phyloP scores from a whole-genome alignment of 2,113 vertebrate genomes.

The Actenoides hombroni region DNA sequence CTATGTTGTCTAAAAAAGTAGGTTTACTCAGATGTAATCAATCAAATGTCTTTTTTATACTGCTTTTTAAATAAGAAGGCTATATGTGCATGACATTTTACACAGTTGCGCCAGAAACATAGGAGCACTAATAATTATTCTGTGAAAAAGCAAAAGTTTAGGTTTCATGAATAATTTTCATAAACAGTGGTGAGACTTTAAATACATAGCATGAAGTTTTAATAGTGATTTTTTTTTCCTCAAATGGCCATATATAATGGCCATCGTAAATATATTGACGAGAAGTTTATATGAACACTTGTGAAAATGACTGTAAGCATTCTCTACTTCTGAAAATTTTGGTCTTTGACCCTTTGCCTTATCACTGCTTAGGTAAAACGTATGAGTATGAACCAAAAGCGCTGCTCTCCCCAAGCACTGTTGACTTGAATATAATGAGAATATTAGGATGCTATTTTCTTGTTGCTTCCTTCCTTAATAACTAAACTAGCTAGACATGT shows the following conservation, averaged over 20 bases:
- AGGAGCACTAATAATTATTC: neutral
- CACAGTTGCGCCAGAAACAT: neutral
- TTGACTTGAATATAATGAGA: neutral
- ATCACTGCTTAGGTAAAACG: neutral
- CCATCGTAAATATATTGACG: neutral
- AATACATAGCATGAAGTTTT: neutral
- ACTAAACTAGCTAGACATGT: neutral
- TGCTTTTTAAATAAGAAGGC: conserved; percentile 3
- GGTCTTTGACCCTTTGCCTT: neutral
- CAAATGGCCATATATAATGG: neutral
- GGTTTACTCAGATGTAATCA: conserved; percentile 41
- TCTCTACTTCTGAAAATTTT: neutral
- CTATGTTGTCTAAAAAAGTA: neutral
- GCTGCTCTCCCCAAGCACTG: neutral
- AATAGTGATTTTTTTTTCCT: neutral
- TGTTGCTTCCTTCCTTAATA: neutral
- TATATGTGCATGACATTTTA: neutral
- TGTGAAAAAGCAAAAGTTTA: neutral
- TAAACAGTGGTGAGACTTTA: neutral
- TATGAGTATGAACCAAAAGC: neutral
- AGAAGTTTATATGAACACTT: neutral
- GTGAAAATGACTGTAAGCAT: neutral
- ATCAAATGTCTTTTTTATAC: conserved; percentile 37
- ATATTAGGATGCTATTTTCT: neutral
- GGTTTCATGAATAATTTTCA: neutral